These are phyloP conservation scores for Benthosema pterotum DNA, from an alignment of 2,797 vertebrate genomes.

Conservation along the genomic window DNA sequence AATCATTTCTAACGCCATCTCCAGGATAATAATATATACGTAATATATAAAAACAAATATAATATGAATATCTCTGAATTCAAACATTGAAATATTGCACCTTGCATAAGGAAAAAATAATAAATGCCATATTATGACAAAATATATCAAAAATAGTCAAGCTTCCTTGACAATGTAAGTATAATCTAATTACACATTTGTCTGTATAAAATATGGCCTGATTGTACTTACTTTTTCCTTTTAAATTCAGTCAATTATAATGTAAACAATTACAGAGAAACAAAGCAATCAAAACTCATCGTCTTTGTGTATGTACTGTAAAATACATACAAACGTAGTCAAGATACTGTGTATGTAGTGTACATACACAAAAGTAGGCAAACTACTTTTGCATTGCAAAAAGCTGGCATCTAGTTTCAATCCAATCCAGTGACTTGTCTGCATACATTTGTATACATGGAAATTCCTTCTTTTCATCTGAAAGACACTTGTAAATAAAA, in stretches of 20 bases:
- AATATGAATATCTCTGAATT: background rate
- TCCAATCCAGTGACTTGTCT: background rate
- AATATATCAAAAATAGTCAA: too few species aligned
- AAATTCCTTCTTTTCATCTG: background rate
- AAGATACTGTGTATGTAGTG: too few species aligned
- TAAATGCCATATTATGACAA: background rate
- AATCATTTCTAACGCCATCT: too few species aligned
- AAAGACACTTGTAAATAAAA: background rate
- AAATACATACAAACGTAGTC: background rate
- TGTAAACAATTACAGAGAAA: background rate
- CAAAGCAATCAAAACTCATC: background rate
- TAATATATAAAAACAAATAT: too few species aligned
- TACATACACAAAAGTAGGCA: background rate
- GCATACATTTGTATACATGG: background rate
- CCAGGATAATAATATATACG: too few species aligned
- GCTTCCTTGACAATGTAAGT: too few species aligned
- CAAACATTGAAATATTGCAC: background rate
- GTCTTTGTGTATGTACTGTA: background rate
- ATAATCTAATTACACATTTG: too few species aligned
- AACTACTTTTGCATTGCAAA: constrained; percentile 5
- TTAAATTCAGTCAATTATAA: background rate
- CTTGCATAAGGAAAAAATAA: background rate
- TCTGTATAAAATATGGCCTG: background rate
- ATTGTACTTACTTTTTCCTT: background rate
- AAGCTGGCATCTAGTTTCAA: background rate